Conservation (phyloP, 1,140 invertebrate species). For the Helicoverpa armigera region DNA sequence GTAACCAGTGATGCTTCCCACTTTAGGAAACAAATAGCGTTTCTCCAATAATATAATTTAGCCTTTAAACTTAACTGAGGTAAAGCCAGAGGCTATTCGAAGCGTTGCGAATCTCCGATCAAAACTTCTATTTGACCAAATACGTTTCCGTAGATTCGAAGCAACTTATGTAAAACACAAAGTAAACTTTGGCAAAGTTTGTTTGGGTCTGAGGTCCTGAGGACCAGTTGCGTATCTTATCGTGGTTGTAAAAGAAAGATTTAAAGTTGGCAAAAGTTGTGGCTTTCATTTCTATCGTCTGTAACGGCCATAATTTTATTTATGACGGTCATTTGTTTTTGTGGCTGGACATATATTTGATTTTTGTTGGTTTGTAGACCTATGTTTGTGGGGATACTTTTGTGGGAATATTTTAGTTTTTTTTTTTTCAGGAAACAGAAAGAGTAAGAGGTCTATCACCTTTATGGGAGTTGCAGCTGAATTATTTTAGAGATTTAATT, state of each 20-base stretch:
- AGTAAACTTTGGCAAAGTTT: slow-evolving; percentile 32
- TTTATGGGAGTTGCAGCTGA: no score
- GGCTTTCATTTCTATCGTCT: slow-evolving; percentile 40
- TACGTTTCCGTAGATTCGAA: slow-evolving; percentile 3
- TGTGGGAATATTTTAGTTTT: neutral
- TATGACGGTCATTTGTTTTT: slow-evolving; percentile 20
- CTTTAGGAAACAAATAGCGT: neutral
- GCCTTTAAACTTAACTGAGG: neutral
- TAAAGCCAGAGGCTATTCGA: neutral
- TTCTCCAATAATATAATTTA: slow-evolving; percentile 22
- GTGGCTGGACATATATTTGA: slow-evolving; percentile 19
- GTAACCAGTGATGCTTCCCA: neutral
- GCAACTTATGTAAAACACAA: slow-evolving; percentile 43
- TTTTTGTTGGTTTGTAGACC: slow-evolving; percentile 16
- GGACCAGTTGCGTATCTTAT: slow-evolving; percentile 43
- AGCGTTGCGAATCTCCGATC: slow-evolving; percentile 6
- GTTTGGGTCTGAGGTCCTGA: slow-evolving; percentile 15
- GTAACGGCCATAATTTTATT: slow-evolving; percentile 42
- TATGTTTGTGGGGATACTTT: neutral
- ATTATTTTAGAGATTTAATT: no score
- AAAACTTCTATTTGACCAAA: slow-evolving; percentile 22
- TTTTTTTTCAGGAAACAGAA: no score
- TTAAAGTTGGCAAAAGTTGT: slow-evolving; percentile 38
- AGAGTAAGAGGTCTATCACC: no score
- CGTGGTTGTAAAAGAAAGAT: slow-evolving; percentile 48